Base-by-base conservation (phyloP, 2,888 invertebrate species). In the Gastracanthus pulcherrimus region DNA sequence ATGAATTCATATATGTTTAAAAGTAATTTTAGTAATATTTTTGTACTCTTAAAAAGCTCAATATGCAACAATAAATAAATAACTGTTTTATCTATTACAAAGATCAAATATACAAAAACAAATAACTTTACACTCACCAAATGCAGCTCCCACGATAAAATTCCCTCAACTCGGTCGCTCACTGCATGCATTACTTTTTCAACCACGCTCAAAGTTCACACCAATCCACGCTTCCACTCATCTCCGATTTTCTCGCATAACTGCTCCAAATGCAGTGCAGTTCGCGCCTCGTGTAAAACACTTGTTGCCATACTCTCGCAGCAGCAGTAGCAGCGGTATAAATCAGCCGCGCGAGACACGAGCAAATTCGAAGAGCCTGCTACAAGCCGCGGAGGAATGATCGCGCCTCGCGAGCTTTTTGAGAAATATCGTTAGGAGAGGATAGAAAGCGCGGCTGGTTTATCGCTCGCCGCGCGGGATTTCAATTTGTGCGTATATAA, bases 401-500 rank as follows among this genome's bases (percentile, higher is more conserved):
- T 34, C 62, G 9, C 36, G 19, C 31, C 19, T 5, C 45, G 48
- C 48, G 36, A 3, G 41, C 64, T 66, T 75, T 75, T 64, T 64
- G 75, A n/a, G n/a, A 75, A 75, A 74, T 45, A 62, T 41, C 45
- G 41, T 74, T 45, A 31, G 31, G n/a, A 23, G 23, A 9, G 41
- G 9, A 48, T 29, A 29, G 48, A 48, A 38, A 19, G 74, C 41
- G 60, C 26, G 29, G 16, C 26, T 29, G 36, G 31, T 45, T 60
- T 60, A 62, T 62, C 64, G 51, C 64, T 51, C 19, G 76, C 45
- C 64, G 51, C 64, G 64, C 19, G 76, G 36, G 76, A 69, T 69
- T 76, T 76, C 69, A 69, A 76, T 76, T 76, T 75, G 75, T 51
- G 69, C 58, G 76, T 36, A 16, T 26, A 34, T n/a, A 31, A 34